Evolutionary conservation across 2,888 invertebrate genomes (phyloP).

Genomic region (Cremastinae sp.): DNA sequence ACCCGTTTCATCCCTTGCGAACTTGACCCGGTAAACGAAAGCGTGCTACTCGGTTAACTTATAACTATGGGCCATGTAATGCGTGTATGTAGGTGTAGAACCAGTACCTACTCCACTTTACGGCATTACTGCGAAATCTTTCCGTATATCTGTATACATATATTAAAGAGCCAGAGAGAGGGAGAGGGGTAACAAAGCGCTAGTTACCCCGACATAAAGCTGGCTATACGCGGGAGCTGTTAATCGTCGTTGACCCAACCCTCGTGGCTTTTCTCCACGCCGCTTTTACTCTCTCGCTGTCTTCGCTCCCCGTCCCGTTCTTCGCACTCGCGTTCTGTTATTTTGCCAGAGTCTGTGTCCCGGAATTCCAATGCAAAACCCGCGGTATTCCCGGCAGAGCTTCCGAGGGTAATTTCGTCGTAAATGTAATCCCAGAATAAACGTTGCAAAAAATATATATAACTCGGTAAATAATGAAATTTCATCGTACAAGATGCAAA

Average conservation of each 20-base stretch:
- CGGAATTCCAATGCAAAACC: constrained; percentile 52
- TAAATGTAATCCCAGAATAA: too few species aligned
- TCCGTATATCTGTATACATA: constrained; percentile 21
- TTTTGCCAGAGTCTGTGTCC: constrained; percentile 32
- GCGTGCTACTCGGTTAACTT: constrained; percentile 48
- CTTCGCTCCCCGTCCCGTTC: constrained; percentile 25
- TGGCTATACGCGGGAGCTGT: constrained; percentile 32
- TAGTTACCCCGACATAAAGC: constrained; percentile 21
- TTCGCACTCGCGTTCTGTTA: constrained; percentile 12
- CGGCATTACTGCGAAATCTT: constrained; percentile 41
- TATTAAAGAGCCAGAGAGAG: constrained; percentile 20
- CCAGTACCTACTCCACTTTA: constrained; percentile 36
- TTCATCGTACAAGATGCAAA: too few species aligned
- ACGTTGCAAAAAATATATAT: too few species aligned
- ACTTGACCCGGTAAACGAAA: constrained; percentile 54
- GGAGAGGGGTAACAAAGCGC: constrained; percentile 14
- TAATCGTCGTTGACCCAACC: constrained; percentile 56
- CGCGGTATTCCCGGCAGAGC: constrained; percentile 14
- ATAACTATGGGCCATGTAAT: constrained; percentile 12
- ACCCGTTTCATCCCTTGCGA: constrained; percentile 35
- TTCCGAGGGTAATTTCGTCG: too few species aligned
- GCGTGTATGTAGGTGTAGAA: constrained; percentile 17
- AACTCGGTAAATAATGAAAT: too few species aligned
- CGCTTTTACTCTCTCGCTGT: constrained; percentile 17
- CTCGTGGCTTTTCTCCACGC: constrained; percentile 42